phyloP scores from a whole-genome alignment of 2,113 vertebrate species.

The Myanophis thanlyinensis region DNA sequence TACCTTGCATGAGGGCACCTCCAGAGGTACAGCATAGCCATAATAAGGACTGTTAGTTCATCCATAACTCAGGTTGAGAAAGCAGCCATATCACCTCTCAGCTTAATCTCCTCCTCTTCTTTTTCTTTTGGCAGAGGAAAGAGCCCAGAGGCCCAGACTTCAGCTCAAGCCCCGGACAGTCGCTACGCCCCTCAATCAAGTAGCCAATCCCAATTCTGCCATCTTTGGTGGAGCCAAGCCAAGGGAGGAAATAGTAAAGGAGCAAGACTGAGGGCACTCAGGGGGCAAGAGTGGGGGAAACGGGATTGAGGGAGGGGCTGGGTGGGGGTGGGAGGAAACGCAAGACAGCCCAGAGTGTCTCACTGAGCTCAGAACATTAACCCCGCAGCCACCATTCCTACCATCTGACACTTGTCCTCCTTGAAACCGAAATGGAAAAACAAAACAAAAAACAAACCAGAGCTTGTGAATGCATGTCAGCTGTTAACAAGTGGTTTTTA shows the following conservation, averaged over 20 bases:
- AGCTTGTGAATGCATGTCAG: slow-evolving; percentile 92
- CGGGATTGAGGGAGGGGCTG: slow-evolving; percentile 44
- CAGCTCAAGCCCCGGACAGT: slow-evolving; percentile 98
- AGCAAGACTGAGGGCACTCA: slow-evolving; percentile 77
- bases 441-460: slow-evolving; percentile 58
- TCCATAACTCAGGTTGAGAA: not conserved
- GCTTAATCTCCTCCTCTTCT: not conserved
- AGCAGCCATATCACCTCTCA: not conserved
- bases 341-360: slow-evolving; percentile 65
- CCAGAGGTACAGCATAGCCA: not conserved
- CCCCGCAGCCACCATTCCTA: slow-evolving; percentile 77
- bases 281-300: slow-evolving; percentile 44
- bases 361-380: slow-evolving; percentile 68
- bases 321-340: slow-evolving; percentile 49
- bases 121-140: slow-evolving; percentile 81
- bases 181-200: slow-evolving; percentile 94
- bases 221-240: slow-evolving; percentile 98
- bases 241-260: slow-evolving; percentile 91
- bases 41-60: not conserved
- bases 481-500: slow-evolving; percentile 87
- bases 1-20: not conserved
- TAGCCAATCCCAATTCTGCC: slow-evolving; percentile 98
- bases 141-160: slow-evolving; percentile 92
- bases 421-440: slow-evolving; percentile 69
- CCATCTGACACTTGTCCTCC: slow-evolving; percentile 73